Evolutionary conservation across 2,888 invertebrate genomes (phyloP).

Genomic region (Lasioglossum malachurum): DNA sequence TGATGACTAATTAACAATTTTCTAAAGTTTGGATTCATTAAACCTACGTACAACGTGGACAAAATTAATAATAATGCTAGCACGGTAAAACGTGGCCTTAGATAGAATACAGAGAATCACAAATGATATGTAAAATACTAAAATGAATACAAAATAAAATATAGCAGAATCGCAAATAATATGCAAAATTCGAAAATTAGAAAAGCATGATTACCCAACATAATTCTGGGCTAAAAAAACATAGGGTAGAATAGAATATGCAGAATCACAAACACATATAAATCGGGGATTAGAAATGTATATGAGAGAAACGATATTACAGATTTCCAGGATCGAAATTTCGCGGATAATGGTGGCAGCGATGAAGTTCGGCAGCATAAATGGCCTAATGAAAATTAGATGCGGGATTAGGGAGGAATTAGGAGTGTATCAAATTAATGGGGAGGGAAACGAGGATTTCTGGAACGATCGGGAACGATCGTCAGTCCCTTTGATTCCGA

Average conservation of each 20-base stretch:
- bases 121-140: background rate
- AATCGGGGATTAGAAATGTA: background rate
- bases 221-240: too few species aligned
- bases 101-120: too few species aligned
- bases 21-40: background rate
- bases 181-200: background rate
- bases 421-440: background rate
- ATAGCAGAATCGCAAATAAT: background rate
- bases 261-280: too few species aligned
- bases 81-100: background rate
- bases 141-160: background rate
- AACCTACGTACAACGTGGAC: background rate
- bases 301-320: background rate
- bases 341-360: background rate
- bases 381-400: constrained; percentile 2
- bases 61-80: background rate
- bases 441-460: background rate
- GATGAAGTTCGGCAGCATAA: background rate
- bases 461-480: background rate
- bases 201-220: too few species aligned
- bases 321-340: background rate
- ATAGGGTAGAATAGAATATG: too few species aligned
- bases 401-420: background rate
- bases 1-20: background rate
- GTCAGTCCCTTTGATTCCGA: constrained; percentile 43